Percentiles rank a stretch among this genome's conserved stretches.
These are phyloP conservation scores for Rhorus exstirpatorius DNA, from an alignment of 2,888 invertebrate genomes.

Conservation along the genomic window DNA sequence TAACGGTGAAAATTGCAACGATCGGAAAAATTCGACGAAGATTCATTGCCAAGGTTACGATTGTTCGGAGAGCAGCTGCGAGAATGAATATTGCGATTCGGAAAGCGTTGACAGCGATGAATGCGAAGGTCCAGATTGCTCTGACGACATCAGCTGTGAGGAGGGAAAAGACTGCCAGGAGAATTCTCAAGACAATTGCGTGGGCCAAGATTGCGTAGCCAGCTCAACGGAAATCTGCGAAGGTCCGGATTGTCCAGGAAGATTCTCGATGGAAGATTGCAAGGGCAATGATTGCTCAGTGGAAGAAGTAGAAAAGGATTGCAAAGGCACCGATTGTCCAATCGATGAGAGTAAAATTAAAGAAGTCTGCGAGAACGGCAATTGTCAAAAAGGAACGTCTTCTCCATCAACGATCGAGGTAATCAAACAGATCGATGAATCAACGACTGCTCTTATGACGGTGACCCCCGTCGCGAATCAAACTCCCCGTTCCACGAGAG, in stretches of 20 bases:
- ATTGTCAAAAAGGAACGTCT: slow-evolving; percentile 33
- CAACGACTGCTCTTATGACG: background rate
- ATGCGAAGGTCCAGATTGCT: slow-evolving; percentile 9
- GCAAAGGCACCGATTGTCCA: background rate
- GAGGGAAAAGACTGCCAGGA: slow-evolving; percentile 10
- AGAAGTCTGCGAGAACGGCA: slow-evolving; percentile 17
- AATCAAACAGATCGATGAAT: background rate
- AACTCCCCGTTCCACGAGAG: background rate
- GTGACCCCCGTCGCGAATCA: background rate
- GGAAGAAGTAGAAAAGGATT: background rate
- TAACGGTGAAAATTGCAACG: background rate
- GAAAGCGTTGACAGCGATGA: background rate
- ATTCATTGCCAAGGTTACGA: slow-evolving; percentile 7
- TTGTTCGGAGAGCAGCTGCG: slow-evolving; percentile 24
- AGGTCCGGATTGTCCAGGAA: background rate
- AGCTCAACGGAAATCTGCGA: slow-evolving; percentile 14
- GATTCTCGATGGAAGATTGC: background rate
- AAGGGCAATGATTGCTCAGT: slow-evolving; percentile 1
- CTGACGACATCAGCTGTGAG: slow-evolving; percentile 28
- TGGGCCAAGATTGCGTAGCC: slow-evolving; percentile 9
- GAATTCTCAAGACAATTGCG: background rate
- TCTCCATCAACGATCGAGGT: no score
- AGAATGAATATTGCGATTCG: background rate
- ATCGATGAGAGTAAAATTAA: background rate
- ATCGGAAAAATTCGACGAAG: background rate